Evolutionary conservation across 2,113 vertebrate genomes (phyloP), one percentile per base, ranked within the genome.

Genomic region (Corynorhinus townsendii): DNA sequence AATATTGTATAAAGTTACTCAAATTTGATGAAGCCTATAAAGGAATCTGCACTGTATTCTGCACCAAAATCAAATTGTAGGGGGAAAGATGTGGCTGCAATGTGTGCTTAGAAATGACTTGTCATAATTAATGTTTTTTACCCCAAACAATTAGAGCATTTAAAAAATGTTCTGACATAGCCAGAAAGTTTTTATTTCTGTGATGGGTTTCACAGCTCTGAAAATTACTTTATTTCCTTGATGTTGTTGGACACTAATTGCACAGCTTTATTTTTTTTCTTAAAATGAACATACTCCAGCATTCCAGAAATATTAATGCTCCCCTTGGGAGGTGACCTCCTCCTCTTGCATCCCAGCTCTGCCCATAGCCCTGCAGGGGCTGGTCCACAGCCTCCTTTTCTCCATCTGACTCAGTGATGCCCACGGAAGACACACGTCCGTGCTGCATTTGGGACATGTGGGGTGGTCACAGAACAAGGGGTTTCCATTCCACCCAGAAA

Each of bases 161-260:
- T 86, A 47, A 96, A 17, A 90, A 95, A 94, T 96, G 24, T 98
- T 94, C 95, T 95, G 94, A 93, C 47, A 56, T 93, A 93, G 76
- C 72, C 96, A 86, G 95, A 93, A 93, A 96, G 93, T 96, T 97
- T 96, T 94, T 79, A 68, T 97, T 97, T 98, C 93, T 96, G 81
- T 90, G 64, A 77, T 47, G 92, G 96, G 95, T 97, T 91, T 94
- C 93, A 66, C 38, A 56, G 86, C 80, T 94, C 96, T 86, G 94
- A 94, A 96, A 96, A 96, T 95, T 95, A 90, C 81, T 97, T 96
- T 96, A 82, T 96, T 96, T 88, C 22, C 97, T 96, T 96, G 94
- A 88, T 94, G 98, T 97, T 97, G 88, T 73, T 66, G 96, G 95
- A 91, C 93, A 80, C 89, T 96, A 81, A 97, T 93, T 94, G 84